Evolutionary conservation across 2,113 vertebrate genomes (phyloP), one percentile per base, ranked within the genome.

Genomic region (Centropus bengalensis): DNA sequence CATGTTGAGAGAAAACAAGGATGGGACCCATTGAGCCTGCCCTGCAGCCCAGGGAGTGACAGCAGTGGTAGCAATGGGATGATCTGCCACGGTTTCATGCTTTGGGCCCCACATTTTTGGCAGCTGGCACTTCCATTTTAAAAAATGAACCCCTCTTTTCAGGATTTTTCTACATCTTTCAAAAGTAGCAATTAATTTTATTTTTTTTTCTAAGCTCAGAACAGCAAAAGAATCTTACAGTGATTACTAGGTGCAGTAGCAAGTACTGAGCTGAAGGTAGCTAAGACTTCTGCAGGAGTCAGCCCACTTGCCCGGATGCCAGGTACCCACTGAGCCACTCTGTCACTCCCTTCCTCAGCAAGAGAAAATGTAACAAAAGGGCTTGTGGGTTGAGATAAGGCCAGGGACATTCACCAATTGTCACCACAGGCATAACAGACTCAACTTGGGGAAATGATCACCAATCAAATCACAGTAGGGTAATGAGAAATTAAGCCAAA

Each of bases 51-150:
- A 2, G 4, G 36, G 42, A 44, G 42, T 44, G 42, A 44, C 42
- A 44, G 42, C 16, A 16, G 42, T 44, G 42, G 42, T 44, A 16
- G 42, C 42, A 44, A 44, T 4, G 63, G 21, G n/a, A 20, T 12
- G 49, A 9, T 44, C 26, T 15, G 3, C 20, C 10, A 5, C 2
- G 1, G 33, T 9, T 38, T 4, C 58, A 7, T 6, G 3, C 44
- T 38, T 44, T 8, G 51, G 12, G 21, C 13, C 22, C 22, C 40
- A 2, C 47, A 3, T 14, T 45, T 16, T 22, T 16, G 44, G 44
- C 62, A 84, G 4, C 0, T 5, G 6, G 13, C 24, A 27, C 28
- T 21, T 38, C 5, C 21, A 9, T 0, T 9, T 27, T 8, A 49
- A n/a, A 3, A 45, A n/a, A 66, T 20, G 36, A 30, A 32, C 4